phyloP scores from a whole-genome alignment of 35 echinoderm and acorn worm genomes.

The Stichopus chloronotus region DNA sequence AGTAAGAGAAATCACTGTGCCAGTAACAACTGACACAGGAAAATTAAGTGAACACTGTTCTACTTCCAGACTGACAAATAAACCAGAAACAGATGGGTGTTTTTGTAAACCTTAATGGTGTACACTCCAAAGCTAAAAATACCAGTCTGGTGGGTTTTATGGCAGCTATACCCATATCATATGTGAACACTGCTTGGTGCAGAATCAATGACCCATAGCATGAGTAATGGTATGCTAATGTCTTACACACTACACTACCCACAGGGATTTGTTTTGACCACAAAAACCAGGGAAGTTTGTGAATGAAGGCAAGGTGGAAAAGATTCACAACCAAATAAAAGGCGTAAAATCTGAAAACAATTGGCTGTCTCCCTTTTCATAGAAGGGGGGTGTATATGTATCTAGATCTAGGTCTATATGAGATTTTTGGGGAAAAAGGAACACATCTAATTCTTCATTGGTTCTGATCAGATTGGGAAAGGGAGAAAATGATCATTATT shows the following conservation, averaged over 20 bases:
- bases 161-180: background rate
- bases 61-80: no score
- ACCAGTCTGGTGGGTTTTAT: no score
- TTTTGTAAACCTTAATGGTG: no score
- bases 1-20: no score
- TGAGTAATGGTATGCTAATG: conserved; percentile 49
- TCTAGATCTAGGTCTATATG: background rate
- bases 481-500: no score
- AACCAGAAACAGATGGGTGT: no score
- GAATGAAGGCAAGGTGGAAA: background rate
- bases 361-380: background rate
- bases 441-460: no score
- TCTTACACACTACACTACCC: background rate
- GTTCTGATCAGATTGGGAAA: no score
- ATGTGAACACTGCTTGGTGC: background rate
- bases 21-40: no score
- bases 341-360: background rate
- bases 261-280: conserved; percentile 24
- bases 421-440: no score
- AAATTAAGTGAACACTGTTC: no score
- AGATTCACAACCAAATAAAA: background rate
- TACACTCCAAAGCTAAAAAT: no score
- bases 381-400: background rate
- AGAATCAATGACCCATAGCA: conserved; percentile 31
- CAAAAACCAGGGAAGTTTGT: background rate